Evolutionary conservation across 2,113 vertebrate genomes (phyloP).

Genomic region (Tetrax tetrax): DNA sequence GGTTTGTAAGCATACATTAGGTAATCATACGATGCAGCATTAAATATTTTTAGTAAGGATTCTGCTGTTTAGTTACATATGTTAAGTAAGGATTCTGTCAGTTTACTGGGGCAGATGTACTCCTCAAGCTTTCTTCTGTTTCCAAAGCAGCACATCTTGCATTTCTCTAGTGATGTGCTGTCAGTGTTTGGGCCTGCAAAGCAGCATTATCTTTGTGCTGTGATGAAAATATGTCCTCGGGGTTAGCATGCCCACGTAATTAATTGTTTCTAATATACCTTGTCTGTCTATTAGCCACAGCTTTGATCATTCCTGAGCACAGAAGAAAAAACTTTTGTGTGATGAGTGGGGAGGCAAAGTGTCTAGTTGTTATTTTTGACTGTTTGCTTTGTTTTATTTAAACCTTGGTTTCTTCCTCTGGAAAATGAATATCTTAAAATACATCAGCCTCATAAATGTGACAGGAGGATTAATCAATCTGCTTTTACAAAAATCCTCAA

Average conservation of each 20-base stretch:
- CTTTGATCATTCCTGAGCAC: background rate
- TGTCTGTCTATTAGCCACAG: background rate
- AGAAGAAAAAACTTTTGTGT: background rate
- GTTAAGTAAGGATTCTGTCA: background rate
- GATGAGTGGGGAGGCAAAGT: background rate
- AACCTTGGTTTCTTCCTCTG: background rate
- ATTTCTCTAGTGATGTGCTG: background rate
- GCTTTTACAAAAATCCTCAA: background rate
- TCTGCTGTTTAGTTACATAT: too few relatives aligned
- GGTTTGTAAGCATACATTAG: background rate
- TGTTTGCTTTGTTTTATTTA: background rate
- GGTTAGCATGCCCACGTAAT: background rate
- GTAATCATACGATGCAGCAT: background rate
- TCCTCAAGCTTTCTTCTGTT: background rate
- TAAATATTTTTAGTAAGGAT: background rate
- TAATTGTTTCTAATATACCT: background rate
- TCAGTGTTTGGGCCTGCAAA: background rate
- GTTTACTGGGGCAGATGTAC: background rate
- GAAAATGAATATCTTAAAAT: background rate
- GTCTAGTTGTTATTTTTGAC: background rate
- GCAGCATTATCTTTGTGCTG: background rate
- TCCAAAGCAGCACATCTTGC: background rate
- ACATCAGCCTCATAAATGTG: background rate
- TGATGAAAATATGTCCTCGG: background rate
- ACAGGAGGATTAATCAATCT: background rate